These are phyloP conservation scores for Pomatostomus ruficeps DNA, from an alignment of 2,113 vertebrate genomes.

Conservation along the genomic window DNA sequence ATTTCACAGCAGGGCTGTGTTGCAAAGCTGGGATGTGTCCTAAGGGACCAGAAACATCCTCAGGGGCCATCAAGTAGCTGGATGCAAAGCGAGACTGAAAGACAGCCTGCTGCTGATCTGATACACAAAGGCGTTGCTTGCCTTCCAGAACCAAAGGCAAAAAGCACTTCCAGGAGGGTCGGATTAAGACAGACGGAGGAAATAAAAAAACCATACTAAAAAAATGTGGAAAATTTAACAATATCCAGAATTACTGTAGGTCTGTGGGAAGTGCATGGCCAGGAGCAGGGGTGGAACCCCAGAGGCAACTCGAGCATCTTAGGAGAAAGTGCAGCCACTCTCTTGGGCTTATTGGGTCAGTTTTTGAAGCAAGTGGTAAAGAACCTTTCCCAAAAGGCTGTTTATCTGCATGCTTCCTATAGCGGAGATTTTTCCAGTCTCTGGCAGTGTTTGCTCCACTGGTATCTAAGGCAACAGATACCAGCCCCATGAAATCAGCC, in stretches of 20 bases:
- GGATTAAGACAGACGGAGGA: neutral
- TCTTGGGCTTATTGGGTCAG: neutral
- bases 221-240: constrained; percentile 12
- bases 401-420: constrained; percentile 35
- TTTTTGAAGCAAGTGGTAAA: constrained; percentile 25
- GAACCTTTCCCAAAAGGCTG: constrained; percentile 39
- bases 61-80: neutral
- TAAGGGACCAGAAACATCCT: neutral
- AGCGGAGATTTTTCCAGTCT: constrained; percentile 27
- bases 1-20: neutral
- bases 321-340: neutral
- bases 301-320: neutral
- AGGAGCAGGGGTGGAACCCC: neutral
- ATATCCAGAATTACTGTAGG: neutral
- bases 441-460: constrained; percentile 64
- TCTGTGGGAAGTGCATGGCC: neutral
- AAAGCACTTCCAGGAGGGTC: constrained; percentile 16
- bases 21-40: neutral
- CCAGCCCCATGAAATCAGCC: constrained; percentile 70
- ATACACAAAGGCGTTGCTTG: neutral
- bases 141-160: neutral
- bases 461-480: constrained; percentile 75
- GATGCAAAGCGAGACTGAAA: neutral
- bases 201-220: neutral
- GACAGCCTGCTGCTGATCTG: neutral